Conservation (phyloP, 2,888 invertebrate genomes). For the Thymelicus lineola region DNA sequence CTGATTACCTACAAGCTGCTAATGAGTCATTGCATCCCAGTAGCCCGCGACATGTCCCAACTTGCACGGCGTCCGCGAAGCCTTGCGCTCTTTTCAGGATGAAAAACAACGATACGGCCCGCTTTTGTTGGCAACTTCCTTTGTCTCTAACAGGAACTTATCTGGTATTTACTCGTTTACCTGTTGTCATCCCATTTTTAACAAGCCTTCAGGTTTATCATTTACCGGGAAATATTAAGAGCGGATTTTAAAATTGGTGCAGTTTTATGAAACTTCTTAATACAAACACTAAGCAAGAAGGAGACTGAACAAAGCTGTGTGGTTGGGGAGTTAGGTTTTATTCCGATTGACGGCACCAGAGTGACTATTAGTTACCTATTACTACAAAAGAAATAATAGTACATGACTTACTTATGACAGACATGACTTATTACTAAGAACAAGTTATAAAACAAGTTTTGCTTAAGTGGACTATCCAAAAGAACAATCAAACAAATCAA, state of each 20-base stretch:
- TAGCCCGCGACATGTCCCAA: conserved; percentile 2
- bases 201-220: conserved; percentile 57
- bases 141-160: conserved; percentile 80
- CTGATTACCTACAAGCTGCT: too few relatives aligned
- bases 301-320: too few relatives aligned
- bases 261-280: not conserved
- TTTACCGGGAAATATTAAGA: conserved; percentile 33
- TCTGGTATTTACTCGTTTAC: conserved; percentile 77
- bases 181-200: conserved; percentile 66
- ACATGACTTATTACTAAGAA: too few relatives aligned
- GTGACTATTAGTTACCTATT: too few relatives aligned
- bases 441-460: too few relatives aligned
- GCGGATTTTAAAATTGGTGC: conserved; percentile 1
- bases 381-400: too few relatives aligned
- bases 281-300: not conserved
- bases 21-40: not conserved
- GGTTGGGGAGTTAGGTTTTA: too few relatives aligned
- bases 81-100: conserved; percentile 63
- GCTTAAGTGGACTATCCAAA: too few relatives aligned
- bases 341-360: too few relatives aligned
- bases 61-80: conserved; percentile 38
- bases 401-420: too few relatives aligned
- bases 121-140: conserved; percentile 69
- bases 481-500: too few relatives aligned
- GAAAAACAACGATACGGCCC: conserved; percentile 71